These are phyloP conservation scores for Pangasius macronema DNA, from an alignment of 2,797 vertebrate species.

Conservation along the genomic window DNA sequence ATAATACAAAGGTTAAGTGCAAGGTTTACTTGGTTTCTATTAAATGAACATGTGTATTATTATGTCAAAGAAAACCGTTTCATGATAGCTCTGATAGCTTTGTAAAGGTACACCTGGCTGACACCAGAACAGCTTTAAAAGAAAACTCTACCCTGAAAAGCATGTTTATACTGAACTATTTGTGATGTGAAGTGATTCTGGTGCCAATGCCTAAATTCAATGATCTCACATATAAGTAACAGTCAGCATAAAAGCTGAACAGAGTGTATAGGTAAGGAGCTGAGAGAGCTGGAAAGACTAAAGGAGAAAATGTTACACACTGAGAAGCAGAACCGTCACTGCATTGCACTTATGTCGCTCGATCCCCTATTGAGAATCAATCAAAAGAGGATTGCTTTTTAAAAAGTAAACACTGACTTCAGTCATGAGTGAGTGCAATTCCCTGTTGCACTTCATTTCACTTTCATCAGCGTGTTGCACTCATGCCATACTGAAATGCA, in stretches of 20 bases:
- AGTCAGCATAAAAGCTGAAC: neutral
- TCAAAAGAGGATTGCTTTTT: neutral
- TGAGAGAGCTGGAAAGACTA: neutral
- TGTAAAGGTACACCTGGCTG: neutral
- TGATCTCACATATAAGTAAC: neutral
- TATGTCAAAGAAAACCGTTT: neutral
- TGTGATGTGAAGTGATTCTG: neutral
- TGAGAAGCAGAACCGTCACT: neutral
- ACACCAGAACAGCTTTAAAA: slow-evolving; percentile 19
- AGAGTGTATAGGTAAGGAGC: neutral
- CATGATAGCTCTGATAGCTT: neutral
- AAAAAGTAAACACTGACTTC: neutral
- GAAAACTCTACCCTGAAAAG: neutral
- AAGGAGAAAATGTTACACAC: neutral
- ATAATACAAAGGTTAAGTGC: neutral
- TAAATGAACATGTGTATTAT: slow-evolving; percentile 13
- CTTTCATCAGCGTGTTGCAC: neutral
- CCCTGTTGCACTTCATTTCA: neutral
- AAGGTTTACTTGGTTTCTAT: slow-evolving; percentile 23
- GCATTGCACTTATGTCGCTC: neutral
- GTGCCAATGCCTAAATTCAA: neutral
- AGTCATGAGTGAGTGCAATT: neutral
- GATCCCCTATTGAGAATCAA: neutral
- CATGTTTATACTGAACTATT: neutral
- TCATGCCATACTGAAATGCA: neutral